Percentiles rank a stretch among this genome's conserved stretches.
Evolutionary conservation across 2,888 invertebrate genomes (phyloP).

Genomic region (Notocelia uddmanniana): DNA sequence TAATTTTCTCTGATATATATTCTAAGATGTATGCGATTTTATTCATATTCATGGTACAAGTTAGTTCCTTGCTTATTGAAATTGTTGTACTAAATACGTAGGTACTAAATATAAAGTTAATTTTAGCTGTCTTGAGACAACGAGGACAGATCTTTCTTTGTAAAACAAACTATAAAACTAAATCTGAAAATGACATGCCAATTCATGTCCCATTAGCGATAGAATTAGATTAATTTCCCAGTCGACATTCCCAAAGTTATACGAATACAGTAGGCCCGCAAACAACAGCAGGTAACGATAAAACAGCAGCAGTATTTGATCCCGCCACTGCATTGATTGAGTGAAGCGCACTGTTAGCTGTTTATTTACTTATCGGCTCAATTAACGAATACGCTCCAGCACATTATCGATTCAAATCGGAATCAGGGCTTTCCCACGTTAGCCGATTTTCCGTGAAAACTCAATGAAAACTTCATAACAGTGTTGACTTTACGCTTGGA

Average conservation of each 20-base stretch:
- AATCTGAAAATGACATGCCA: conserved; percentile 42
- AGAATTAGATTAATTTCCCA: conserved; percentile 50
- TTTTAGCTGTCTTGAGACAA: no score
- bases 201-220: conserved; percentile 10
- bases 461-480: conserved; percentile 82
- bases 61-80: no score
- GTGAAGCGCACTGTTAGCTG: conserved; percentile 57
- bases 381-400: conserved; percentile 76
- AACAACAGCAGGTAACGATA: conserved; percentile 68
- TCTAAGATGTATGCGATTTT: no score
- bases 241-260: conserved; percentile 53
- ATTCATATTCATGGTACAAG: no score
- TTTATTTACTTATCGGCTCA: conserved; percentile 82
- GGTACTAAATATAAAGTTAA: no score
- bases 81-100: no score
- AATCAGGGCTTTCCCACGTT: conserved; percentile 76
- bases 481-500: conserved; percentile 78
- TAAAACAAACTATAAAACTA: conserved; percentile 5
- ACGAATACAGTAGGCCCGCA: conserved; percentile 60
- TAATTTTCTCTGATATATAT: no score
- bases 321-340: conserved; percentile 70
- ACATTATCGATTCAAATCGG: conserved; percentile 83
- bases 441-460: conserved; percentile 77
- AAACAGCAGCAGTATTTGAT: conserved; percentile 71
- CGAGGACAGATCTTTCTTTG: no score